Conservation (phyloP, 1,140 invertebrate genomes). For the Drosophila kanapiae region DNA sequence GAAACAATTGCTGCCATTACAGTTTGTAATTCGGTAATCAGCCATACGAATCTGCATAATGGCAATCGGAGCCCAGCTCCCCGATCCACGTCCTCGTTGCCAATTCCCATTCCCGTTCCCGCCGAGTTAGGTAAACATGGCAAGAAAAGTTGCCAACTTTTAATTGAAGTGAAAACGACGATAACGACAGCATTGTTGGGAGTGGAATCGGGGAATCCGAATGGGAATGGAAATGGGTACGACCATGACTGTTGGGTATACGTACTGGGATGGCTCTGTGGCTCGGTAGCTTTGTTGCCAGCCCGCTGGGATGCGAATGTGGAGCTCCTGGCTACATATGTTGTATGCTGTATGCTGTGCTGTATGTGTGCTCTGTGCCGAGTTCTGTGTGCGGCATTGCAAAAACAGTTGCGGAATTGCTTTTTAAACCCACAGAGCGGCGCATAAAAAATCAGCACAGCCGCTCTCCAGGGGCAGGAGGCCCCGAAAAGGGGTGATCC, state of each 20-base stretch:
- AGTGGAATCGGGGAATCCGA: conserved; percentile 44
- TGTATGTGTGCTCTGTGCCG: conserved; percentile 6
- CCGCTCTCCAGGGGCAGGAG: conserved; percentile 60
- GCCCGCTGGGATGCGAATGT: conserved; percentile 64
- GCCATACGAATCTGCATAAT: conserved; percentile 81
- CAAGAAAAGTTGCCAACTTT: conserved; percentile 84
- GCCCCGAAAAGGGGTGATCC: conserved; percentile 25
- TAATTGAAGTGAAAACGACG: conserved; percentile 85
- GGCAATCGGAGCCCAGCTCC: conserved; percentile 64
- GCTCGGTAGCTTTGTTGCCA: conserved; percentile 62
- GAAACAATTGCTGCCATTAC: conserved; percentile 82
- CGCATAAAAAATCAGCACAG: conserved; percentile 72
- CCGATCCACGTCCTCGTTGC: conserved; percentile 7
- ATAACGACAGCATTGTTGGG: conserved; percentile 84
- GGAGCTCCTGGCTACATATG: conserved; percentile 34
- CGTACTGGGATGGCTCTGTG: conserved; percentile 14
- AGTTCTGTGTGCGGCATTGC: conserved; percentile 52
- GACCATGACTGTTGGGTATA: neutral
- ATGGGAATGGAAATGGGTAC: conserved; percentile 26
- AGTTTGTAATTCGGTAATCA: conserved; percentile 84
- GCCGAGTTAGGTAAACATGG: conserved; percentile 75
- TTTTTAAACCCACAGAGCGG: conserved; percentile 79
- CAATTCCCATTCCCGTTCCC: conserved; percentile 12
- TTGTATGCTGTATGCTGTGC: conserved; percentile 4
- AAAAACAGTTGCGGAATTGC: conserved; percentile 83